These are phyloP conservation scores for Podilymbus podiceps DNA, from an alignment of 2,113 vertebrate genomes.

Conservation along the genomic window DNA sequence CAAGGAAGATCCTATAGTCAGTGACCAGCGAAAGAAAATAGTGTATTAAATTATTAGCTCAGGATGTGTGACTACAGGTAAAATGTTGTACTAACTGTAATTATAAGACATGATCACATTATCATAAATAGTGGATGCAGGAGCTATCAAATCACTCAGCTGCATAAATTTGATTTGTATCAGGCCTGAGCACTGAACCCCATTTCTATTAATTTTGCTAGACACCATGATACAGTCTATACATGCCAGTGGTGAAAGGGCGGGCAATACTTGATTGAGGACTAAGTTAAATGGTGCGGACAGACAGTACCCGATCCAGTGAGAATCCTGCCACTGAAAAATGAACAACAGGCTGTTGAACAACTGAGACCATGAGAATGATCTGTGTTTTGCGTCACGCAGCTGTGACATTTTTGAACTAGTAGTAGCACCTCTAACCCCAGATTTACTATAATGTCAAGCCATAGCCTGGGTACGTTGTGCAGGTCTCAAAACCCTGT, in stretches of 20 bases:
- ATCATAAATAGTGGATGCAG: not conserved
- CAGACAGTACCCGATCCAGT: not conserved
- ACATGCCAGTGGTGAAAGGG: not conserved
- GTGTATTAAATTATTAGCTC: not conserved
- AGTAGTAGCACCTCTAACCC: not conserved
- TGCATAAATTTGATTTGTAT: not conserved
- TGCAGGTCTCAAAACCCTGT: not conserved
- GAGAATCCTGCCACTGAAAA: not conserved
- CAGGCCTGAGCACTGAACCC: not conserved
- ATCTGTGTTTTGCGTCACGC: not conserved
- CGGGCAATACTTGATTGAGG: not conserved
- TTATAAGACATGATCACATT: not conserved
- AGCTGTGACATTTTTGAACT: not conserved
- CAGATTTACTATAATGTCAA: not conserved
- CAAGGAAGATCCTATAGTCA: not conserved
- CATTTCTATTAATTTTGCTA: not conserved
- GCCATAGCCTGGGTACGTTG: not conserved
- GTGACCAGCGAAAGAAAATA: not conserved
- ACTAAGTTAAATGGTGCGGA: not conserved
- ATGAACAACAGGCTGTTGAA: not conserved
- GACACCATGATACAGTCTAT: not conserved
- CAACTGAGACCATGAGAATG: not conserved
- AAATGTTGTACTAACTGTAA: not conserved
- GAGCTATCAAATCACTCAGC: not conserved
- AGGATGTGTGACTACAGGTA: not conserved